Conservation (phyloP, 1,140 invertebrate species). For the Portunus trituberculatus region DNA sequence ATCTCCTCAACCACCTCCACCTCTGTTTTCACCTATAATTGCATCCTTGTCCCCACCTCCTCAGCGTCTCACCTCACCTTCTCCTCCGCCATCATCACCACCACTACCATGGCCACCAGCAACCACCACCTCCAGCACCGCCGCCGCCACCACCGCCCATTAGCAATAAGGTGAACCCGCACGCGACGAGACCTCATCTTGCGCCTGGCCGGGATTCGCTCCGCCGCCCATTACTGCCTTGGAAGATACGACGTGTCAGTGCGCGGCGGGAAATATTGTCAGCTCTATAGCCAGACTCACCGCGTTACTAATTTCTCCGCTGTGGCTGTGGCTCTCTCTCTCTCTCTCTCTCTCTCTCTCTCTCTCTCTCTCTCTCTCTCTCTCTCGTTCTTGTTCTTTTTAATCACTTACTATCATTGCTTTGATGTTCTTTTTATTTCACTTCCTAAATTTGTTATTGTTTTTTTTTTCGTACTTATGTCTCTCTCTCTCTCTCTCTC, state of each 20-base stretch:
- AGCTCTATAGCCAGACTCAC: background rate
- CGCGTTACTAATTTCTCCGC: background rate
- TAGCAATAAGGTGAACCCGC: constrained; percentile 18
- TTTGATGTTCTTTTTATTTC: too few relatives aligned
- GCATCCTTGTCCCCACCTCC: too few relatives aligned
- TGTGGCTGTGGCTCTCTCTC: background rate
- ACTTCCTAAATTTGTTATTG: too few relatives aligned
- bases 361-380: background rate
- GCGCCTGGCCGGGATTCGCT: background rate
- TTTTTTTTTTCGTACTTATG: too few relatives aligned
- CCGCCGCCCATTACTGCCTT: background rate
- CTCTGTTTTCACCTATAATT: too few relatives aligned
- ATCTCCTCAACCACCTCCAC: too few relatives aligned
- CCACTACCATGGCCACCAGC: background rate
- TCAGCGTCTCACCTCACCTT: too few relatives aligned
- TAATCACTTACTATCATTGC: too few relatives aligned
- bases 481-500: too few relatives aligned
- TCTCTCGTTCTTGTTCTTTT: background rate
- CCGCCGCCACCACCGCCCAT: background rate
- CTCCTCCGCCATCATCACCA: too few relatives aligned
- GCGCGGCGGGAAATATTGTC: background rate
- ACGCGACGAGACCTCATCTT: background rate
- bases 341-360: background rate
- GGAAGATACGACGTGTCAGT: background rate
- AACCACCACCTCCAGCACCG: background rate